Evolutionary conservation across 2,113 vertebrate species (phyloP).

Genomic region (Erpornis zantholeuca): DNA sequence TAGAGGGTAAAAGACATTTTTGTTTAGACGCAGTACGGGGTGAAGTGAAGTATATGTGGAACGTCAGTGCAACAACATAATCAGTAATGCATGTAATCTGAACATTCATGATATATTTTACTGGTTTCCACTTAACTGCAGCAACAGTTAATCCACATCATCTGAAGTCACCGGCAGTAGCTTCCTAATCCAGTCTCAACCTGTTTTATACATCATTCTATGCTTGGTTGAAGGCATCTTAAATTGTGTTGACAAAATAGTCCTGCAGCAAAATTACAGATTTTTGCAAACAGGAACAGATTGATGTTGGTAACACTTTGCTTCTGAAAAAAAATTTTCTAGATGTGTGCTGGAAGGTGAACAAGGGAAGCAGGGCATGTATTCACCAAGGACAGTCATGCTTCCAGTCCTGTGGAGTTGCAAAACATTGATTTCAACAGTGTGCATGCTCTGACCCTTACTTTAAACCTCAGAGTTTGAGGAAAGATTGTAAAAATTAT

Average conservation of each 20-base stretch:
- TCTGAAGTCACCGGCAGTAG: background rate
- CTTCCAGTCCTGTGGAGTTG: background rate
- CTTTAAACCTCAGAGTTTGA: background rate
- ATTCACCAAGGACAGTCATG: background rate
- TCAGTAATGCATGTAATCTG: background rate
- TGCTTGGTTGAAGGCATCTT: background rate
- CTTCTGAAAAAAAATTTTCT: background rate
- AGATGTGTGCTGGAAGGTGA: background rate
- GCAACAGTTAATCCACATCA: background rate
- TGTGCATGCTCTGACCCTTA: background rate
- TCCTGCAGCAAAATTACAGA: background rate
- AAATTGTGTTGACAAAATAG: background rate
- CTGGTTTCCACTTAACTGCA: background rate
- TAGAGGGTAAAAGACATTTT: background rate
- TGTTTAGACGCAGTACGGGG: background rate
- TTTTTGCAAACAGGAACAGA: background rate
- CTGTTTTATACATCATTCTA: background rate
- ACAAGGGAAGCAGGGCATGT: background rate
- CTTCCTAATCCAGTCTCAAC: background rate
- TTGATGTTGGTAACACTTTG: background rate
- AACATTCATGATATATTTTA: background rate
- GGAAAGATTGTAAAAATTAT: background rate
- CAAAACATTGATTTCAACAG: conserved; percentile 22
- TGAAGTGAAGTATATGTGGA: background rate
- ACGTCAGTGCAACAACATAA: background rate